These are phyloP conservation scores for Stictocephala bisonia DNA, from an alignment of 2,888 invertebrate species.

Conservation along the genomic window DNA sequence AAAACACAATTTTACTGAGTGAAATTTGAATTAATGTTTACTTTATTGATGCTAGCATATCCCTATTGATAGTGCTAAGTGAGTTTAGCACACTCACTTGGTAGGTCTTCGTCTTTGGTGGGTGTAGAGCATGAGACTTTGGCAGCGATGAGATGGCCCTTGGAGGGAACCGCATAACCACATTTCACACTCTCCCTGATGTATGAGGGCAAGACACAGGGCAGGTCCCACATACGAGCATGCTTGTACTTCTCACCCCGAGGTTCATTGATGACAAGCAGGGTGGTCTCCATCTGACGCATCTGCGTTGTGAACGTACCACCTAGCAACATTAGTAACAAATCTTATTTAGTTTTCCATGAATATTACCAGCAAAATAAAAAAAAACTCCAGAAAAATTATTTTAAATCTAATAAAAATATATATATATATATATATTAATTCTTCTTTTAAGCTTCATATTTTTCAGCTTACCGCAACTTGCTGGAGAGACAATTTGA, in stretches of 20 bases:
- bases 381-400: too few species aligned
- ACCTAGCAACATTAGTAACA: too few species aligned
- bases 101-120: slow-evolving; percentile 66
- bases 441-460: too few species aligned
- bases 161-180: slow-evolving; percentile 76
- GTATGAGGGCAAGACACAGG: slow-evolving; percentile 83
- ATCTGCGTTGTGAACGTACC: slow-evolving; percentile 70
- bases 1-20: too few species aligned
- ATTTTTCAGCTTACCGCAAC: too few species aligned
- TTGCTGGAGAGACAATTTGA: too few species aligned
- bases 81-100: slow-evolving; percentile 47
- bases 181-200: slow-evolving; percentile 78
- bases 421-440: background rate
- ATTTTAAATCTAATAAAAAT: background rate
- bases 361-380: too few species aligned
- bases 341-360: background rate
- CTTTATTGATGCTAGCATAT: too few species aligned
- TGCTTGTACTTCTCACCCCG: slow-evolving; percentile 79
- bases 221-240: slow-evolving; percentile 70
- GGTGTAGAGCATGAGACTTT: slow-evolving; percentile 78
- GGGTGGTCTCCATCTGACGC: slow-evolving; percentile 67
- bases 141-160: slow-evolving; percentile 69
- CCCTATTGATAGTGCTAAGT: too few species aligned
- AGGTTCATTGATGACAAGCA: slow-evolving; percentile 68
- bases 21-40: too few species aligned